Percentiles rank a stretch among this genome's conserved stretches.
phyloP scores from a whole-genome alignment of 2,797 vertebrate genomes.

The Siniperca scherzeri region DNA sequence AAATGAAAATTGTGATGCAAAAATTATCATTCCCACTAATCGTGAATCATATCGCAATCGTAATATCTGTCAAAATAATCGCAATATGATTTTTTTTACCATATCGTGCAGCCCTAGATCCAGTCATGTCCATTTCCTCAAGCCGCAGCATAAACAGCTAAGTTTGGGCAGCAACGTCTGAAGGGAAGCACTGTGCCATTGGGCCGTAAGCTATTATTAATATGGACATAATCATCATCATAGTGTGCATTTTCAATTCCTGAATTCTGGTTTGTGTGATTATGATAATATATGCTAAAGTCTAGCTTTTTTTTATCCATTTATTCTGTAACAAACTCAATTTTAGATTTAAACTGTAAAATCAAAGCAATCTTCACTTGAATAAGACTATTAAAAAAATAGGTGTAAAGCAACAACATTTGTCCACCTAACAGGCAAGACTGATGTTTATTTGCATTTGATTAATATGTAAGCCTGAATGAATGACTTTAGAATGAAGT shows the following conservation, averaged over 20 bases:
- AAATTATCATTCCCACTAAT: no score
- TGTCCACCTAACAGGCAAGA: not conserved
- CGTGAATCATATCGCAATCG: no score
- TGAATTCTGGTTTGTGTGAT: not conserved
- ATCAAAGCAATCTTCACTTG: not conserved
- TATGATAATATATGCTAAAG: no score
- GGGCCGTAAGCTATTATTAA: not conserved
- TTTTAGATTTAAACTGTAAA: not conserved
- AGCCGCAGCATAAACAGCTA: not conserved
- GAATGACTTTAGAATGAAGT: not conserved
- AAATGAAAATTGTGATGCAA: no score
- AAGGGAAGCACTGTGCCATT: not conserved
- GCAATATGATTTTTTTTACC: no score
- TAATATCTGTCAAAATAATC: no score
- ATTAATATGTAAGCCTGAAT: not conserved
- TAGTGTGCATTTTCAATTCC: not conserved
- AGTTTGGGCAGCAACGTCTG: not conserved
- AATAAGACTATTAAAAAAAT: not conserved
- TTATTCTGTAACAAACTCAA: not conserved
- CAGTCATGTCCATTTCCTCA: not conserved
- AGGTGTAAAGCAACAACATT: not conserved
- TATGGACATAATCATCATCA: not conserved
- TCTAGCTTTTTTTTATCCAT: no score
- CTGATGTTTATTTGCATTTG: not conserved
- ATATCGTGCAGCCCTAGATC: no score